phyloP scores from a whole-genome alignment of 2,113 vertebrate species.

The Onychorhynchus coronatus region DNA sequence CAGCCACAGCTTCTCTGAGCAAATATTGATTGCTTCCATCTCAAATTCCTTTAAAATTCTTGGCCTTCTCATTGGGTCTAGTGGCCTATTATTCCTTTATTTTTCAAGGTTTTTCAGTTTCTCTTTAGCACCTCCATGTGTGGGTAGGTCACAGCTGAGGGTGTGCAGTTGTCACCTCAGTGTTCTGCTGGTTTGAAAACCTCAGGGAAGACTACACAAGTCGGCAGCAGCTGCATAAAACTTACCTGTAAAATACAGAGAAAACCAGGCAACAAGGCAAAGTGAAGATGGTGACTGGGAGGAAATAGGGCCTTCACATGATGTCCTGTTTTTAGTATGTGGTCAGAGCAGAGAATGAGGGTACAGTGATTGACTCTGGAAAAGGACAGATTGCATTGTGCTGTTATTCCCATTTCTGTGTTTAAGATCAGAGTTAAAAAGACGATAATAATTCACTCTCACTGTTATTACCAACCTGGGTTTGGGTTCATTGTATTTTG shows the following conservation, averaged over 20 bases:
- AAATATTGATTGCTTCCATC: neutral
- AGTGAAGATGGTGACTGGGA: neutral
- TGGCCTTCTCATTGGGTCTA: neutral
- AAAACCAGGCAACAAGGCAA: neutral
- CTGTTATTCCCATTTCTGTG: neutral
- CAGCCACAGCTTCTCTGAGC: neutral
- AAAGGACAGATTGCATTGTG: neutral
- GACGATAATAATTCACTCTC: neutral
- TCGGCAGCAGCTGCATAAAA: neutral
- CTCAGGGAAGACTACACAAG: neutral
- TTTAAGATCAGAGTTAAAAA: neutral
- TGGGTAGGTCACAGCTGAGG: neutral
- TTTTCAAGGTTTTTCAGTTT: neutral
- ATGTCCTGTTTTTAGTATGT: accelerated
- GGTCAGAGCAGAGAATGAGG: neutral
- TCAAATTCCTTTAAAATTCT: neutral
- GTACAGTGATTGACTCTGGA: neutral
- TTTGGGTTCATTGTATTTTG: neutral
- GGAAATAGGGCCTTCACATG: neutral
- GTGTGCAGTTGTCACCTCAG: neutral
- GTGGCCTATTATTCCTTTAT: neutral
- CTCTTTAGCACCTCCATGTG: neutral
- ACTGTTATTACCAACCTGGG: neutral
- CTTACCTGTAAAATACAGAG: neutral
- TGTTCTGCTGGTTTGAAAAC: neutral